Conservation (phyloP, 2,113 vertebrate genomes). For the Orycteropus afer region DNA sequence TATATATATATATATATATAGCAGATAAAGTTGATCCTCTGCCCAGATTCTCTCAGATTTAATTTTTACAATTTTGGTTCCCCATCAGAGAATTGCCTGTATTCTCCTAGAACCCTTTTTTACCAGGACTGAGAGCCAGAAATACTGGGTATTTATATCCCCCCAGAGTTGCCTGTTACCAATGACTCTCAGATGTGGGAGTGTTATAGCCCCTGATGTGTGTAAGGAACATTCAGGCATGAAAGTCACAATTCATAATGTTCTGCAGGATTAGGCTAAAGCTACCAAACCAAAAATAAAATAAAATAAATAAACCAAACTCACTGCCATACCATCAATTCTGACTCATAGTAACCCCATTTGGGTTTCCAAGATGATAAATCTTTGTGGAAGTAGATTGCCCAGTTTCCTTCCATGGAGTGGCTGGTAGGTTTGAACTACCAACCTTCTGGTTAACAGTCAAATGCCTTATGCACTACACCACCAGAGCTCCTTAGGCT, state of each 20-base stretch:
- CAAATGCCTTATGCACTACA: too few species aligned
- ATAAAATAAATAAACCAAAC: too few species aligned
- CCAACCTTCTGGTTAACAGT: too few species aligned
- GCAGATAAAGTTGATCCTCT: neutral
- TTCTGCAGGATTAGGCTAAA: neutral
- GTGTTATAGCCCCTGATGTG: neutral
- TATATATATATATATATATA: neutral
- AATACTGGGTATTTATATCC: neutral
- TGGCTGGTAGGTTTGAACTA: too few species aligned
- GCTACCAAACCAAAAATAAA: too few species aligned
- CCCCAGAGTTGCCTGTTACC: neutral
- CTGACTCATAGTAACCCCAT: too few species aligned
- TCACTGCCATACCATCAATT: too few species aligned
- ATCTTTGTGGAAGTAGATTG: too few species aligned
- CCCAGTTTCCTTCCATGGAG: too few species aligned
- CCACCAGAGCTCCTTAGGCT: too few species aligned
- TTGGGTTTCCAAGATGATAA: too few species aligned
- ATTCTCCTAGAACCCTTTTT: neutral
- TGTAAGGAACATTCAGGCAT: neutral
- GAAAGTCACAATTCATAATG: neutral
- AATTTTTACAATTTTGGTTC: slow-evolving; percentile 15
- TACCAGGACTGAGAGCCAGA: neutral
- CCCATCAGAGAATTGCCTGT: neutral
- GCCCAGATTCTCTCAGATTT: neutral
- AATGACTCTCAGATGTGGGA: neutral